Conservation (phyloP, 2,888 invertebrate species). For the Agrenia bidenticulata region DNA sequence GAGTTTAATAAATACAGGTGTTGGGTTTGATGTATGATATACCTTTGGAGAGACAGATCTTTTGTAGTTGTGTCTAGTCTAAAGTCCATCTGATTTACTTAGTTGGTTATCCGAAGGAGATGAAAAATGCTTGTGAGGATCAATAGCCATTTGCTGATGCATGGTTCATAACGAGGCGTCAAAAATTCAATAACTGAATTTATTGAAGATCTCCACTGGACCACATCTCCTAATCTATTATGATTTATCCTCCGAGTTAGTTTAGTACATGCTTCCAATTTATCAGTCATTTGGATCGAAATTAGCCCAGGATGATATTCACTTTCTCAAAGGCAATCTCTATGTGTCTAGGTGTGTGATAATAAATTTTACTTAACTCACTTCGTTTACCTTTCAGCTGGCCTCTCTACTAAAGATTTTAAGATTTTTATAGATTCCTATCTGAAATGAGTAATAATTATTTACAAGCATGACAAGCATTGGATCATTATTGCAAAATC, state of each 20-base stretch:
- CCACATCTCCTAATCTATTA: not conserved
- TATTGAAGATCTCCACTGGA: not conserved
- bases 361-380: not conserved
- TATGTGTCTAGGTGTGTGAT: slow-evolving; percentile 3
- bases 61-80: not conserved
- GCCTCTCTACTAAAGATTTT: not conserved
- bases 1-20: too few species aligned
- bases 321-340: not conserved
- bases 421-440: not conserved
- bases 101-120: not conserved
- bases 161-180: slow-evolving; percentile 9
- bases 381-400: not conserved
- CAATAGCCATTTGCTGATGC: slow-evolving; percentile 2
- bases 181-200: slow-evolving; percentile 13
- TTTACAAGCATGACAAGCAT: slow-evolving; percentile 11
- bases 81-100: not conserved
- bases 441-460: slow-evolving; percentile 3
- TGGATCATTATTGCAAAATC: slow-evolving; percentile 9
- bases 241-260: not conserved
- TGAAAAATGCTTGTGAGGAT: not conserved
- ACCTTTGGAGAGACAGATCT: too few species aligned
- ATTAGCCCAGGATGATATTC: slow-evolving; percentile 11
- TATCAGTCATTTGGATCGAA: slow-evolving; percentile 2
- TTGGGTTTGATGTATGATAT: too few species aligned
- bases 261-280: not conserved